Base-by-base conservation (phyloP, 2,888 invertebrate genomes). In the Labia minor region DNA sequence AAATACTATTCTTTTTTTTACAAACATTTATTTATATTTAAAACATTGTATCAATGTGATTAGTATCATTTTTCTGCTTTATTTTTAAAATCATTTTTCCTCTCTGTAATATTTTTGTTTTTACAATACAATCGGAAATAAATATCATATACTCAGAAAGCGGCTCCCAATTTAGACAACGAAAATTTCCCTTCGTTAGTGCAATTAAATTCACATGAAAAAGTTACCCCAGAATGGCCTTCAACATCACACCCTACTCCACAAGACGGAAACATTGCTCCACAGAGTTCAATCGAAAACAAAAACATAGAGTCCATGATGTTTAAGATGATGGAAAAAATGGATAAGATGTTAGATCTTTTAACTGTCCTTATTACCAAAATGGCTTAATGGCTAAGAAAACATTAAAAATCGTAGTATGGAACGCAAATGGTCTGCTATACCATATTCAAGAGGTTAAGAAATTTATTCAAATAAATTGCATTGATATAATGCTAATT, bases 341-440 rank as follows among this genome's bases (percentile, higher is more conserved):
- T n/a, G n/a, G n/a, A n/a, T n/a, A n/a, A n/a, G n/a, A n/a, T n/a
- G n/a, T n/a, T n/a, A n/a, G n/a, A n/a, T n/a, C n/a, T n/a, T n/a
- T n/a, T n/a, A n/a, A n/a, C n/a, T n/a, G n/a, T n/a, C n/a, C n/a
- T n/a, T n/a, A n/a, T n/a, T n/a, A n/a, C n/a, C n/a, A n/a, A n/a
- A n/a, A n/a, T n/a, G n/a, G n/a, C 14, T 63, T 63, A 63, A 37
- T 61, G 63, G 63, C 26, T 63, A 3, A 21, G 11, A 63, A 26
- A 19, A 19, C n/a, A n/a, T n/a, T 66, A 16, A 66, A 16, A 16
- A 66, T 66, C 10, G 19, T 21, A 63, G 1, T 62, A 18, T 66
- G 62, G 66, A 66, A 66, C 21, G 66, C 66, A 21, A 66, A 66
- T 26, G 62, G 66, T n/a, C 61, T 63, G 1, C 26, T 1, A 14